Conservation (phyloP, 2,888 invertebrate genomes). For the Stegophylla sp. region DNA sequence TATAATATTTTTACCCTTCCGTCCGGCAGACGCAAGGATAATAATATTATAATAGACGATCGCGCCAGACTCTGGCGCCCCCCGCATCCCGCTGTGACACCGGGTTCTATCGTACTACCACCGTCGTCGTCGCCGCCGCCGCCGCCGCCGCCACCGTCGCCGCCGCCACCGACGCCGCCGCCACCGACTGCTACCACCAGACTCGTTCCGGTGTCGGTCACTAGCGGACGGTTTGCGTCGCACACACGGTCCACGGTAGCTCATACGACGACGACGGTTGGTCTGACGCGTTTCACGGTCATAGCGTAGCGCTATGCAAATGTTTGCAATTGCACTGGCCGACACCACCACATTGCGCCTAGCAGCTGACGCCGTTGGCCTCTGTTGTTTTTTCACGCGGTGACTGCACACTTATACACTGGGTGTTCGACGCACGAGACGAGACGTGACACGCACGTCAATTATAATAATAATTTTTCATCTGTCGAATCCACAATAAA, state of each 20-base stretch:
- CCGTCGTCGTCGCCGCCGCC: background rate
- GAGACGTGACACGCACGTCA: no score
- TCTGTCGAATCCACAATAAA: background rate
- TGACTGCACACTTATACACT: background rate
- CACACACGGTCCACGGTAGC: no score
- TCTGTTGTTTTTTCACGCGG: constrained; percentile 15
- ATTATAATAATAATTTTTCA: no score
- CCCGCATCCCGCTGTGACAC: no score
- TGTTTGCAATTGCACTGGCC: constrained; percentile 18
- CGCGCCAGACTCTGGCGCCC: no score
- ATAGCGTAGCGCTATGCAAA: constrained; percentile 13
- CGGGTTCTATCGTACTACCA: no score
- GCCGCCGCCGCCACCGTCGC: no score
- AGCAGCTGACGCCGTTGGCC: constrained; percentile 28
- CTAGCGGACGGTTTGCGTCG: background rate
- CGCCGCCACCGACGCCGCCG: background rate
- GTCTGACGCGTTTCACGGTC: constrained; percentile 30
- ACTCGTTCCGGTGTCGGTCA: background rate
- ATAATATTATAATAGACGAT: no score
- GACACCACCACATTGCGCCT: background rate
- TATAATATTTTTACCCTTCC: no score
- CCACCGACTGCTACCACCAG: no score
- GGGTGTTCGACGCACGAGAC: background rate
- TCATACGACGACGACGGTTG: background rate
- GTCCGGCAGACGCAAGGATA: no score